Evolutionary conservation across 2,888 invertebrate species (phyloP).

Genomic region (Prenolepis imparis): DNA sequence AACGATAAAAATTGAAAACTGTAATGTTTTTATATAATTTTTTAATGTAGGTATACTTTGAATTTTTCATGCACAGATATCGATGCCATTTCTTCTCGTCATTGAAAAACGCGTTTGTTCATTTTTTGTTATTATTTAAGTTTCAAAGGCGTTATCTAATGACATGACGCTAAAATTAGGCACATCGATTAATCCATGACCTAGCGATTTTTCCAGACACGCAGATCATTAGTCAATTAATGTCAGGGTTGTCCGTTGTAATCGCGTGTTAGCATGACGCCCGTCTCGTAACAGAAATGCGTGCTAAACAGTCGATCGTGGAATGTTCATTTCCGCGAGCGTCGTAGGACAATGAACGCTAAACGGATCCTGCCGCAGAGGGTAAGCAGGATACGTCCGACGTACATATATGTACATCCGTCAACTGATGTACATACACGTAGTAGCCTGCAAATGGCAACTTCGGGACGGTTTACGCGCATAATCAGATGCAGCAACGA

Average conservation of each 20-base stretch:
- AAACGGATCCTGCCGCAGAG: slow-evolving; percentile 71
- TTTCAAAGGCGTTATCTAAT: background rate
- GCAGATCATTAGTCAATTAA: slow-evolving; percentile 52
- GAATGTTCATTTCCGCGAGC: slow-evolving; percentile 68
- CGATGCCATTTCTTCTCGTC: background rate
- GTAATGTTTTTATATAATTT: background rate
- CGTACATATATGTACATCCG: slow-evolving; percentile 64
- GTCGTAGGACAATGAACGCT: slow-evolving; percentile 71
- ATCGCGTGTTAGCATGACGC: slow-evolving; percentile 50
- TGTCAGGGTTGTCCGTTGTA: slow-evolving; percentile 25
- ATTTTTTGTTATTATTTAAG: background rate
- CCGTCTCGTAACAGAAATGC: slow-evolving; percentile 55
- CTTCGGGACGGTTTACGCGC: slow-evolving; percentile 58
- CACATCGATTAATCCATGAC: background rate
- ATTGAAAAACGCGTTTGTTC: background rate
- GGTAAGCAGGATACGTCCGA: slow-evolving; percentile 55
- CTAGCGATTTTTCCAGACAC: slow-evolving; percentile 28
- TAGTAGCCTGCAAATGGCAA: slow-evolving; percentile 60
- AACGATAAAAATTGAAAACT: background rate
- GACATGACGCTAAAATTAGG: background rate
- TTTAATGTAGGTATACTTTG: background rate
- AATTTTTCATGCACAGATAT: slow-evolving; percentile 4
- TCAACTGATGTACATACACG: slow-evolving; percentile 58
- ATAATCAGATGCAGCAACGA: slow-evolving; percentile 79
- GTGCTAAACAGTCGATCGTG: slow-evolving; percentile 58